Conservation (phyloP, 2,797 vertebrate species). For the Acrossocheilus fasciatus region DNA sequence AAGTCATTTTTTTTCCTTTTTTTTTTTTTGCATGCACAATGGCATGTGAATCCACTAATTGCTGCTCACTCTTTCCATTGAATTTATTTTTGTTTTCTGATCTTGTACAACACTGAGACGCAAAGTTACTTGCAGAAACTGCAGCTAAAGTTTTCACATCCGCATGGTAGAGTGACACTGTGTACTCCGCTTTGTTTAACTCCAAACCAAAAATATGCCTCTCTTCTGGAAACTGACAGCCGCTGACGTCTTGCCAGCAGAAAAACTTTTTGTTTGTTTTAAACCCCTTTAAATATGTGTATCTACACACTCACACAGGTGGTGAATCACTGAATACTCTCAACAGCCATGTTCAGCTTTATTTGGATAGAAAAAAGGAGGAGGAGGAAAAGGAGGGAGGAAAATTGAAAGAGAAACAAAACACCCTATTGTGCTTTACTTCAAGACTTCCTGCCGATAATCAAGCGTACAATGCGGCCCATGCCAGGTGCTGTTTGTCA, state of each 20-base stretch:
- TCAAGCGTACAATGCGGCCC: conserved; percentile 1
- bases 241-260: not conserved
- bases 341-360: conserved; percentile 14
- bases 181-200: not conserved
- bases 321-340: conserved; percentile 1
- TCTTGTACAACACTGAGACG: not conserved
- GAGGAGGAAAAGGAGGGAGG: conserved; percentile 26
- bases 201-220: not conserved
- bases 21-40: not conserved
- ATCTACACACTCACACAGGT: conserved; percentile 3
- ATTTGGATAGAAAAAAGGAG: conserved; percentile 17
- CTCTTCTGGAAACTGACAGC: conserved; percentile 10
- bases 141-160: conserved; percentile 1
- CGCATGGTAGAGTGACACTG: not conserved
- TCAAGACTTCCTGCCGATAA: conserved; percentile 26
- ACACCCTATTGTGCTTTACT: conserved; percentile 39
- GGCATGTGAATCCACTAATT: not conserved
- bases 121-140: not conserved
- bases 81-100: not conserved
- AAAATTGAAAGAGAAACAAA: conserved; percentile 30
- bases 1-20: not conserved
- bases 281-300: conserved; percentile 8
- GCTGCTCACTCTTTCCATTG: not conserved
- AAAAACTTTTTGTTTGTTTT: not conserved
- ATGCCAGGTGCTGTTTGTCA: conserved; percentile 37